Percentiles rank a stretch among this genome's conserved stretches.
These are phyloP conservation scores for Pomatostomus ruficeps DNA, from an alignment of 2,113 vertebrate species.

Conservation along the genomic window DNA sequence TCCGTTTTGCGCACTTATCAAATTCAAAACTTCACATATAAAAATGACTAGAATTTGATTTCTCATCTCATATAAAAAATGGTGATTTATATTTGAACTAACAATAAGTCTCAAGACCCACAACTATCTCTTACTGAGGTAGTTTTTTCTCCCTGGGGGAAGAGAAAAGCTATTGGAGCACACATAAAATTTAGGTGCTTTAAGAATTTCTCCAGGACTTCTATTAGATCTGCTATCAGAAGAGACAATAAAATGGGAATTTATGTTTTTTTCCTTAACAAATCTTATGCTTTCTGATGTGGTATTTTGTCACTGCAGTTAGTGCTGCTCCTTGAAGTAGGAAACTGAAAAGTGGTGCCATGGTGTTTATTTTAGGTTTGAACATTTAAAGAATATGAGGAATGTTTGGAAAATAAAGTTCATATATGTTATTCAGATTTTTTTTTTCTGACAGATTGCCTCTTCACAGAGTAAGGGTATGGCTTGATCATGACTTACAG, in stretches of 20 bases:
- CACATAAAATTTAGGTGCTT: slow-evolving; percentile 53
- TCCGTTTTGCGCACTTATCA: background rate
- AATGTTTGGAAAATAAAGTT: slow-evolving; percentile 7
- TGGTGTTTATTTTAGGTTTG: slow-evolving; percentile 16
- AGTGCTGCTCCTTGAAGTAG: slow-evolving; percentile 25
- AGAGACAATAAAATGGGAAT: slow-evolving; percentile 49
- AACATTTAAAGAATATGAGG: background rate
- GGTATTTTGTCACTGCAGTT: slow-evolving; percentile 45
- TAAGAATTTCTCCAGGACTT: slow-evolving; percentile 58
- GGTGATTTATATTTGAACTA: slow-evolving; percentile 35
- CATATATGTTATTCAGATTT: background rate
- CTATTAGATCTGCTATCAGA: slow-evolving; percentile 53
- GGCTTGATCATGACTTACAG: background rate
- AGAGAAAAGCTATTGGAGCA: slow-evolving; percentile 52
- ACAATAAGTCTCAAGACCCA: slow-evolving; percentile 48
- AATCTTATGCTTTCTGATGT: slow-evolving; percentile 48
- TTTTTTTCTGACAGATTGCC: slow-evolving; percentile 1
- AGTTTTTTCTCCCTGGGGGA: slow-evolving; percentile 28
- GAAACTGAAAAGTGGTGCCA: background rate
- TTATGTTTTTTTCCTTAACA: slow-evolving; percentile 63
- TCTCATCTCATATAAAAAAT: background rate
- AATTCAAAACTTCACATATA: slow-evolving; percentile 26
- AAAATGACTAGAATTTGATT: slow-evolving; percentile 47
- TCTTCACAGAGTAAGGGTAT: background rate
- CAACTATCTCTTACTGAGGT: slow-evolving; percentile 24